These are phyloP conservation scores for Phengaris alcon DNA, from an alignment of 2,888 invertebrate genomes.

Conservation along the genomic window DNA sequence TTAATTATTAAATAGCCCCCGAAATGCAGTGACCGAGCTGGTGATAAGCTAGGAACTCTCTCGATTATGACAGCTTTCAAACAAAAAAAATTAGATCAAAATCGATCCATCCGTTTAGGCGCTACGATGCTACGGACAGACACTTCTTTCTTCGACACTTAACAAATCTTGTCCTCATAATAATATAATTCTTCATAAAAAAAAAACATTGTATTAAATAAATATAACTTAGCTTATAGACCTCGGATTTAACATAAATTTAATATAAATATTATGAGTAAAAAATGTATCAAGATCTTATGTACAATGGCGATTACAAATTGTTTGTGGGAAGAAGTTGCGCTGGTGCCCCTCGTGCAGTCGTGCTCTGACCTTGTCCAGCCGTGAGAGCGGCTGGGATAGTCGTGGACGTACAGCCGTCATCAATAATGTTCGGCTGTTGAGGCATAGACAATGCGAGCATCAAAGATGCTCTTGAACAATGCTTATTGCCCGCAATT, in stretches of 20 bases:
- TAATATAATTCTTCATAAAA: too few species aligned
- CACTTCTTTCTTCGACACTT: too few species aligned
- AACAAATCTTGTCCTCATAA: too few species aligned
- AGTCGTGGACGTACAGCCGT: not conserved
- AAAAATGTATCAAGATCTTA: slow-evolving; percentile 13
- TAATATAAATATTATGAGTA: slow-evolving; percentile 7
- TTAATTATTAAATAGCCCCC: too few species aligned
- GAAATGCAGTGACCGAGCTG: too few species aligned
- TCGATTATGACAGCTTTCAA: too few species aligned
- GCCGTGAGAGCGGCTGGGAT: not conserved
- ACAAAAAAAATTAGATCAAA: too few species aligned
- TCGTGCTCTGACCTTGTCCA: not conserved
- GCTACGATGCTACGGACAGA: too few species aligned
- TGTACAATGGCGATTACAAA: slow-evolving; percentile 17
- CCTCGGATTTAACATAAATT: not conserved
- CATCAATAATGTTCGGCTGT: slow-evolving; percentile 3
- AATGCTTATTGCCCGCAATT: not conserved
- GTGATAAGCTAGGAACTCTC: too few species aligned
- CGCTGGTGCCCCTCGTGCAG: not conserved
- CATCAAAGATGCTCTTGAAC: slow-evolving; percentile 6
- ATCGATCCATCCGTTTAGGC: too few species aligned
- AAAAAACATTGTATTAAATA: not conserved
- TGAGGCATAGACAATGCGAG: not conserved
- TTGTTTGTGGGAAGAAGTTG: slow-evolving; percentile 18
- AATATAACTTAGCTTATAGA: not conserved